Conservation (phyloP, 2,888 invertebrate genomes). For the Philereme transversata region DNA sequence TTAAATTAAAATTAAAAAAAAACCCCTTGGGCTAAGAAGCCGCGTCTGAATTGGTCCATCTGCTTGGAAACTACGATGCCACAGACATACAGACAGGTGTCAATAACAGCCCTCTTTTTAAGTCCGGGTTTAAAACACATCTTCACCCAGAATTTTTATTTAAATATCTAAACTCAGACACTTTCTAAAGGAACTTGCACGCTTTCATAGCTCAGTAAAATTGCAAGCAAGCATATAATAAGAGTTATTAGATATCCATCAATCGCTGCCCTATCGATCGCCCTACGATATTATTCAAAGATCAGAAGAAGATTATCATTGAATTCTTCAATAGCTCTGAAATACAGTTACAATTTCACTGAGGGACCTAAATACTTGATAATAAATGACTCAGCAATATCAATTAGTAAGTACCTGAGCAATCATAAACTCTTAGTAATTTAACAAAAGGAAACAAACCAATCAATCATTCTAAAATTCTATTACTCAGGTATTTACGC, state of each 20-base stretch:
- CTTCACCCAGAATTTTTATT: too few species aligned
- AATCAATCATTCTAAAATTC: conserved; percentile 35
- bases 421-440: conserved; percentile 29
- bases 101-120: too few species aligned
- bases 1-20: too few species aligned
- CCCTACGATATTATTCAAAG: conserved; percentile 22
- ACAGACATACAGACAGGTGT: too few species aligned
- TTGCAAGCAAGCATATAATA: conserved; percentile 24
- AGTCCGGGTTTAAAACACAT: too few species aligned
- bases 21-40: too few species aligned
- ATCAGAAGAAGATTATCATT: too few species aligned
- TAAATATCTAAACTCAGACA: background rate
- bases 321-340: conserved; percentile 15
- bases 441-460: conserved; percentile 8
- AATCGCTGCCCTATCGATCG: conserved; percentile 23
- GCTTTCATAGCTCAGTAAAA: conserved; percentile 24
- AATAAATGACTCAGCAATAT: conserved; percentile 32
- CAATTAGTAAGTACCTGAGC: conserved; percentile 16
- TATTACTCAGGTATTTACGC: conserved; percentile 35
- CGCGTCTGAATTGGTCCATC: too few species aligned
- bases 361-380: conserved; percentile 25
- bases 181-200: conserved; percentile 9
- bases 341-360: conserved; percentile 27
- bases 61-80: too few species aligned
- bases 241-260: conserved; percentile 19